phyloP scores from a whole-genome alignment of 2,888 invertebrate genomes.

The Dysmachus trigonus region DNA sequence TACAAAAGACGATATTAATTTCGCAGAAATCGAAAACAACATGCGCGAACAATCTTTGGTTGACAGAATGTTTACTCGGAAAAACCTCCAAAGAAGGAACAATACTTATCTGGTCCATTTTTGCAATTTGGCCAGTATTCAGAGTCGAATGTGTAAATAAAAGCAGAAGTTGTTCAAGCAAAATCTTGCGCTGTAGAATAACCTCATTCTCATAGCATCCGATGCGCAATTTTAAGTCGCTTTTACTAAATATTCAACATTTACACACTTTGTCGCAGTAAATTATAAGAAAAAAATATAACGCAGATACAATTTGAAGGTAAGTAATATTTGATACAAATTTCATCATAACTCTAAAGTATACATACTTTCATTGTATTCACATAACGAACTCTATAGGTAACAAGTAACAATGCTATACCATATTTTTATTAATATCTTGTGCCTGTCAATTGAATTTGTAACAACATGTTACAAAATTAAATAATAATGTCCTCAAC shows the following conservation, averaged over 20 bases:
- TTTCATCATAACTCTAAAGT: too few species aligned
- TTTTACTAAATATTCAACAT: not conserved
- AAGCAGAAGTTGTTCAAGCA: not conserved
- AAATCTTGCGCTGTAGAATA: not conserved
- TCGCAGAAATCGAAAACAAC: not conserved
- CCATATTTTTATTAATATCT: too few species aligned
- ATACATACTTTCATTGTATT: too few species aligned
- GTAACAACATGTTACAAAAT: too few species aligned
- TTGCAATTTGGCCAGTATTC: not conserved
- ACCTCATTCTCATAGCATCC: not conserved
- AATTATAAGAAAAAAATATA: too few species aligned
- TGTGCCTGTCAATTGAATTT: too few species aligned
- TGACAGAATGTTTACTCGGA: not conserved
- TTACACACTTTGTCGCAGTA: too few species aligned
- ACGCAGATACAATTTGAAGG: too few species aligned
- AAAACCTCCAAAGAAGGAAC: not conserved
- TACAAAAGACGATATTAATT: not conserved
- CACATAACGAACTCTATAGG: too few species aligned
- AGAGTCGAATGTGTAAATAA: not conserved
- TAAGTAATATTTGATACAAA: not conserved
- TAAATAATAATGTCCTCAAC: too few species aligned
- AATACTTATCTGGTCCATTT: not conserved
- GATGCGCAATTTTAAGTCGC: not conserved
- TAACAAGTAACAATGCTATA: too few species aligned
- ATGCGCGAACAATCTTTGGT: not conserved